Evolutionary conservation across 2,113 vertebrate genomes (phyloP).

Genomic region (Procapra przewalskii): DNA sequence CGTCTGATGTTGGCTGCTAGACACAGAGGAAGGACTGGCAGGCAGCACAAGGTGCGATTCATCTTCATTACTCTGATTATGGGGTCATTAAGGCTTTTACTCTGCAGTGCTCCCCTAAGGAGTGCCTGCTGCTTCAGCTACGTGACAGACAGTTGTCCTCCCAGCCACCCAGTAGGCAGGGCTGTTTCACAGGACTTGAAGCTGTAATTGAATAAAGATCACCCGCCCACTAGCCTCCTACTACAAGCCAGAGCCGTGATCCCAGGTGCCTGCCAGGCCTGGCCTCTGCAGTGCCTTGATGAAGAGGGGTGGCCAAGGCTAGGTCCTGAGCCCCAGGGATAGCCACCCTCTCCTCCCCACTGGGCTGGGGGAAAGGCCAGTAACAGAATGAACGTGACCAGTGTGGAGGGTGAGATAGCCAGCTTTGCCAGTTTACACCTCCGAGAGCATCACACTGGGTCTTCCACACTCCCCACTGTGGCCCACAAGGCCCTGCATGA

Average conservation of each 20-base stretch:
- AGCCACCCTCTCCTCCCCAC: neutral
- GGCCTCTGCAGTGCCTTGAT: neutral
- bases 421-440: neutral
- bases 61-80: constrained; percentile 1
- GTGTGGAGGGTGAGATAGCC: neutral
- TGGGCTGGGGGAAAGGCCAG: neutral
- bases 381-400: neutral
- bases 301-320: neutral
- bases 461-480: neutral
- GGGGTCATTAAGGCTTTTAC: neutral
- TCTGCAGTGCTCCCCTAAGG: neutral
- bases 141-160: neutral
- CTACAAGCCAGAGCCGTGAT: neutral
- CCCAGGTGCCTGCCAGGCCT: neutral
- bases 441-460: neutral
- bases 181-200: neutral
- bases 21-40: neutral
- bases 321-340: neutral
- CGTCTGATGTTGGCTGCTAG: neutral
- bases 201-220: neutral
- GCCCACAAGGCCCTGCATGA: neutral
- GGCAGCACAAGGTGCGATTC: neutral
- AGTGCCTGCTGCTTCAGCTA: neutral
- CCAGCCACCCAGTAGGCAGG: neutral
- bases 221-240: neutral